Base-by-base conservation (phyloP, 2,113 vertebrate species). In the Choloepus hoffmanni region DNA sequence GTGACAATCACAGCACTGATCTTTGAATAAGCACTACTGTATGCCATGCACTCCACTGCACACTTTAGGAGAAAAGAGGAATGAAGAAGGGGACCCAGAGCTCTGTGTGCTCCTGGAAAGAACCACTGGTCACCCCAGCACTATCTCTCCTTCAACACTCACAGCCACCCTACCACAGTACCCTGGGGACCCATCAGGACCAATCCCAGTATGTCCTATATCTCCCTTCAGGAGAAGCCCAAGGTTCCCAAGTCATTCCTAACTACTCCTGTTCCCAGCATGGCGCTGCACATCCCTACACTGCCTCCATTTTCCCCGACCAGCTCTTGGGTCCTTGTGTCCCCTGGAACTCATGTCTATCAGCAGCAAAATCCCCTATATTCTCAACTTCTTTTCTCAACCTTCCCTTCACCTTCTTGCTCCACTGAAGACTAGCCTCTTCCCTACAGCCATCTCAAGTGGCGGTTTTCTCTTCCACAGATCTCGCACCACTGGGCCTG, bases 1-100 rank as follows among this genome's bases (percentile, higher is more conserved):
- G 73, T 7, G 26, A 73, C 21, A 16, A 74, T 0, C 2, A 12
- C 8, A 28, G 62, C 13, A 24, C 19, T 3, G 19, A 33, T 30
- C 89, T 93, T 28, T 50, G 73, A 72, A 40, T 2, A 40, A 50
- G 63, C n/a, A 14, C 13, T 58, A 4, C 16, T 14, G 36, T 0
- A 0, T 8, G 14, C 5, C 15, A 2, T 0, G 26, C 18, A 55
- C 60, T 14, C 10, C 1, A 5, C 30, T 28, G 5, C 43, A 11
- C 13, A 33, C 43, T 62, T 19, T 8, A 11, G 26, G 28, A 67
- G 62, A 33, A 70, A 74, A 77, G 62, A 62, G 23, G 19, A 48
- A 50, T 67, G 43, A 28, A 60, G 36, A 28, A 8, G 5, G 23
- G 24, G 62, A 4, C 26, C 10, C 68, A 5, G 60, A 60, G 70